Conservation (phyloP, 2,888 invertebrate species). For the Rosalia funebris region DNA sequence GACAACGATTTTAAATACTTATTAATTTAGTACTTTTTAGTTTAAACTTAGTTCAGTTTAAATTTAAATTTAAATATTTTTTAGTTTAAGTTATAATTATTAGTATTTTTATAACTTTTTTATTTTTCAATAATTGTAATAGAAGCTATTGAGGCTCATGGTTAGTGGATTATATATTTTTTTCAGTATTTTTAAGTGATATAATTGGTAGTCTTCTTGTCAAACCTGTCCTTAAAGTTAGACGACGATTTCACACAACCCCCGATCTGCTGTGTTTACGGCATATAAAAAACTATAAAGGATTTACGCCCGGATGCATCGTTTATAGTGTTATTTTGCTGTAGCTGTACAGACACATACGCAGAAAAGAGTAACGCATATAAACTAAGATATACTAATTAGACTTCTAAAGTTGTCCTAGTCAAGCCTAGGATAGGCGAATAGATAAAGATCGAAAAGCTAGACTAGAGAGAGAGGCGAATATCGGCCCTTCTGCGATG, state of each 20-base stretch:
- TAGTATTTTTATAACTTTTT: too few species aligned
- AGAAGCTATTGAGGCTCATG: too few species aligned
- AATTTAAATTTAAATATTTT: too few species aligned
- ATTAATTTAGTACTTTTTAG: too few species aligned
- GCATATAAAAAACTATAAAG: conserved; percentile 5
- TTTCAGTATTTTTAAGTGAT: too few species aligned
- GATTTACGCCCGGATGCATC: conserved; percentile 34
- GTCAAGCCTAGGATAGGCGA: conserved; percentile 47
- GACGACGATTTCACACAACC: conserved; percentile 6
- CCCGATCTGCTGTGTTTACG: not conserved
- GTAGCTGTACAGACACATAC: conserved; percentile 44
- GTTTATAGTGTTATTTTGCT: conserved; percentile 42
- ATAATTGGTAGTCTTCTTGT: not conserved
- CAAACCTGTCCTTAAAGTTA: not conserved
- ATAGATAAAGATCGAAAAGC: conserved; percentile 31
- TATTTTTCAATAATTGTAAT: too few species aligned
- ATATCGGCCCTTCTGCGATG: conserved; percentile 40
- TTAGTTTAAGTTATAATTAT: too few species aligned
- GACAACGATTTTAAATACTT: too few species aligned
- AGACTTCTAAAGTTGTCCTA: conserved; percentile 47
- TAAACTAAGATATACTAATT: conserved; percentile 42
- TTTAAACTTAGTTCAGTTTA: too few species aligned
- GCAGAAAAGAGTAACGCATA: conserved; percentile 40
- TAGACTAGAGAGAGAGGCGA: conserved; percentile 28
- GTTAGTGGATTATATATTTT: too few species aligned